Evolutionary conservation across 2,113 vertebrate species (phyloP).

Genomic region (Mugil cephalus): DNA sequence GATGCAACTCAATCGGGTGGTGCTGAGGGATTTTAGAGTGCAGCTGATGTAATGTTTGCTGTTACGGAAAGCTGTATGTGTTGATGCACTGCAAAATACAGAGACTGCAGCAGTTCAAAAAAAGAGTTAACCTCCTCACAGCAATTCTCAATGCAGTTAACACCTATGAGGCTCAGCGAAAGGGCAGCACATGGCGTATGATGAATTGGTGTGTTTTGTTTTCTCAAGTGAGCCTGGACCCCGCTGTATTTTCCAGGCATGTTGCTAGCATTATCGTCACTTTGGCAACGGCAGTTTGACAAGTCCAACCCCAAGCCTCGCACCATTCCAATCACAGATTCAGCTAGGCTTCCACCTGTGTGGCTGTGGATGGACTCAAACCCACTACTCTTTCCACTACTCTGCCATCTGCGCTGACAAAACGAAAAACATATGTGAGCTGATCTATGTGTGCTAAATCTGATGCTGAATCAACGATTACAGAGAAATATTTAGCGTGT

Average conservation of each 20-base stretch:
- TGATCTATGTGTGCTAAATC: conserved; percentile 10
- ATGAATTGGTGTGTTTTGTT: too few species aligned
- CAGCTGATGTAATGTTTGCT: conserved; percentile 1
- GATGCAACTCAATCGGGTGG: neutral
- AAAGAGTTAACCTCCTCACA: conserved; percentile 1
- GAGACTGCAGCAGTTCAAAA: conserved; percentile 4
- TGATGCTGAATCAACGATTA: conserved; percentile 1
- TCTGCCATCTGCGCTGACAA: conserved; percentile 2
- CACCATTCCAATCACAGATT: conserved; percentile 6
- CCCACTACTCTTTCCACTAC: neutral
- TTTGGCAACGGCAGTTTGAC: too few species aligned
- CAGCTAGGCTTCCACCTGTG: conserved; percentile 9
- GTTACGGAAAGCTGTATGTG: conserved; percentile 8
- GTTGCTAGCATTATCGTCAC: too few species aligned
- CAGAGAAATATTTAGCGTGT: neutral
- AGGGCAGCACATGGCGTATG: neutral
- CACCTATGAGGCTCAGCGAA: conserved; percentile 8
- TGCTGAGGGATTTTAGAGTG: conserved; percentile 15
- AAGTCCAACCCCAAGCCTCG: neutral
- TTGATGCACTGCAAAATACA: conserved; percentile 3
- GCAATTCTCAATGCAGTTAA: conserved; percentile 9
- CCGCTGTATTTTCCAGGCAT: too few species aligned
- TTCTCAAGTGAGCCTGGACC: too few species aligned
- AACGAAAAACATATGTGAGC: conserved; percentile 13
- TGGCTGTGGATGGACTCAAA: conserved; percentile 9